Evolutionary conservation across 2,113 vertebrate species (phyloP).

Genomic region (Elanus axillaris): DNA sequence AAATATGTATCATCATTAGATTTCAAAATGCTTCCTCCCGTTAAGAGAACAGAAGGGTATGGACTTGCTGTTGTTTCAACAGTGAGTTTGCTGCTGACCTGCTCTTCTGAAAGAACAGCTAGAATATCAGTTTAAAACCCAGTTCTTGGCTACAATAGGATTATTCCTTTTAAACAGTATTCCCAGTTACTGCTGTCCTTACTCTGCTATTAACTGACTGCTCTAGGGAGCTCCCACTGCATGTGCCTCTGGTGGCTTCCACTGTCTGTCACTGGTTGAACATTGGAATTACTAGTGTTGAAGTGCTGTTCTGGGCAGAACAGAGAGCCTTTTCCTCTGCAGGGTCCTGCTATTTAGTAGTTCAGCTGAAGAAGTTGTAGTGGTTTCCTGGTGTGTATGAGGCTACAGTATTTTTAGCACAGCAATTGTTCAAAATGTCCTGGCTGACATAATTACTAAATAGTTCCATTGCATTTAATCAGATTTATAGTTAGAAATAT

Average conservation of each 20-base stretch:
- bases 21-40: not conserved
- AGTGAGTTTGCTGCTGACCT: not conserved
- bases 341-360: not conserved
- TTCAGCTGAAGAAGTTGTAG: not conserved
- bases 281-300: not conserved
- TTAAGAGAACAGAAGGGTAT: not conserved
- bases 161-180: not conserved
- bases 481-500: not conserved
- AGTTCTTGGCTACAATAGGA: not conserved
- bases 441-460: slow-evolving; percentile 4
- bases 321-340: not conserved
- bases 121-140: not conserved
- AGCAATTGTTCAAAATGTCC: slow-evolving; percentile 20
- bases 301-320: not conserved
- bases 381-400: not conserved
- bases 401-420: not conserved
- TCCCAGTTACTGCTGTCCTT: not conserved
- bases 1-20: not conserved
- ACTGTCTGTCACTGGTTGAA: not conserved
- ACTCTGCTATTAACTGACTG: not conserved
- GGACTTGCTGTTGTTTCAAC: not conserved
- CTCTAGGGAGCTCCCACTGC: not conserved
- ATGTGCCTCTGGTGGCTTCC: not conserved
- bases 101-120: not conserved
- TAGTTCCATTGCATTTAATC: not conserved